These are phyloP conservation scores for Linhomoeus sp. DNA, from an alignment of 2,888 invertebrate species.

Conservation along the genomic window DNA sequence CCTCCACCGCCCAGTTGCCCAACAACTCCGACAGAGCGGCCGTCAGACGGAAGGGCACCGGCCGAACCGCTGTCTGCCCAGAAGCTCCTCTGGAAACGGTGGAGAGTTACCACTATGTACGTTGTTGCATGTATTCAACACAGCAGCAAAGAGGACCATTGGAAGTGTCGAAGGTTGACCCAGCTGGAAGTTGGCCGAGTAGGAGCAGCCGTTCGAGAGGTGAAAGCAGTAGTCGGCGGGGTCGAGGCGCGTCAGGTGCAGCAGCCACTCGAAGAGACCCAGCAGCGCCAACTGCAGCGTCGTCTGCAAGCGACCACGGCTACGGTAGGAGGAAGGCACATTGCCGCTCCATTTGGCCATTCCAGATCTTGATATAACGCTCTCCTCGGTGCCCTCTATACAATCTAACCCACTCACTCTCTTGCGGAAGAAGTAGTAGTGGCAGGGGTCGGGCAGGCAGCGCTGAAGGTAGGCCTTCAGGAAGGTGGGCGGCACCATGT, in stretches of 20 bases:
- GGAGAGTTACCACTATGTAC: too few species aligned
- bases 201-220: too few species aligned
- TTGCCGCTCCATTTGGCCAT: not conserved
- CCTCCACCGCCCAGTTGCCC: not conserved
- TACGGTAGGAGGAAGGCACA: conserved; percentile 10
- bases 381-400: too few species aligned
- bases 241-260: conserved; percentile 74
- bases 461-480: conserved; percentile 75
- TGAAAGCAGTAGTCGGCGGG: conserved; percentile 85
- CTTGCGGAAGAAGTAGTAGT: conserved; percentile 95
- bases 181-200: too few species aligned
- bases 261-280: conserved; percentile 74
- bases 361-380: not conserved
- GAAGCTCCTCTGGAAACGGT: too few species aligned
- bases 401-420: conserved; percentile 42
- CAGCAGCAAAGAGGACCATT: too few species aligned
- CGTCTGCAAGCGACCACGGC: conserved; percentile 14
- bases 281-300: conserved; percentile 57
- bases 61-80: too few species aligned
- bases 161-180: too few species aligned
- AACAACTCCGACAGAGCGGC: not conserved
- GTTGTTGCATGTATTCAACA: too few species aligned
- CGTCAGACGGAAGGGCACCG: not conserved
- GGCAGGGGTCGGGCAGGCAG: conserved; percentile 71
- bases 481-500: conserved; percentile 40